phyloP scores from a whole-genome alignment of 2,113 vertebrate genomes.

The Picathartes gymnocephalus region DNA sequence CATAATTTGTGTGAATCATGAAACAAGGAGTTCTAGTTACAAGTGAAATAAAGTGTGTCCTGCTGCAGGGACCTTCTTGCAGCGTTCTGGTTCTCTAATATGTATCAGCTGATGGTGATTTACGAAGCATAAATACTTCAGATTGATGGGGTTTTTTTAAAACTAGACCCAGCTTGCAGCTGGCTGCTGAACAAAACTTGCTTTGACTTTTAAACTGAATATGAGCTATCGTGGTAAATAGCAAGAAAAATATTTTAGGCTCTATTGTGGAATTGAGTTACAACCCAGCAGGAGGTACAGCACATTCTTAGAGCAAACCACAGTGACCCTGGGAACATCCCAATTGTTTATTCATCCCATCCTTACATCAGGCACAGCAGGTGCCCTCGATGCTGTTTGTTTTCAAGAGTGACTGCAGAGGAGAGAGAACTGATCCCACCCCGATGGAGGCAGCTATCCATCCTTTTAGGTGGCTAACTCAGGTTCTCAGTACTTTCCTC shows the following conservation, averaged over 20 bases:
- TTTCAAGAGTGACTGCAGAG: not conserved
- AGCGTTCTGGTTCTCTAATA: not conserved
- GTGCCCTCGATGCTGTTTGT: not conserved
- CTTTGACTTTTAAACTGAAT: not conserved
- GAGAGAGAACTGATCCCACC: not conserved
- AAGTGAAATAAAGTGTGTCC: not conserved
- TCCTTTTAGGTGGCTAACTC: not conserved
- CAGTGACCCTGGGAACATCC: not conserved
- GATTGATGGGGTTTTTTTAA: not conserved
- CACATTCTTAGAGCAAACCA: not conserved
- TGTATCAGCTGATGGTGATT: not conserved
- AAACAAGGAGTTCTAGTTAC: not conserved
- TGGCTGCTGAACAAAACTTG: not conserved
- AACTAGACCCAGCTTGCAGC: not conserved
- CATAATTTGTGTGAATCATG: not conserved
- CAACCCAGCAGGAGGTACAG: not conserved
- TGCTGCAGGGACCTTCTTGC: not conserved
- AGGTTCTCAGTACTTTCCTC: not conserved
- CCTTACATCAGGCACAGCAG: not conserved
- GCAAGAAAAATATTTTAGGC: not conserved
- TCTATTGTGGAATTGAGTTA: not conserved
- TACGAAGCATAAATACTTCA: not conserved
- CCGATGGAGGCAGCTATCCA: accelerated
- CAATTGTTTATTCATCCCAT: not conserved
- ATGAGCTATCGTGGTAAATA: not conserved